Conservation (phyloP, 2,888 invertebrate species). For the Kuschelorhynchus macadamiae region DNA sequence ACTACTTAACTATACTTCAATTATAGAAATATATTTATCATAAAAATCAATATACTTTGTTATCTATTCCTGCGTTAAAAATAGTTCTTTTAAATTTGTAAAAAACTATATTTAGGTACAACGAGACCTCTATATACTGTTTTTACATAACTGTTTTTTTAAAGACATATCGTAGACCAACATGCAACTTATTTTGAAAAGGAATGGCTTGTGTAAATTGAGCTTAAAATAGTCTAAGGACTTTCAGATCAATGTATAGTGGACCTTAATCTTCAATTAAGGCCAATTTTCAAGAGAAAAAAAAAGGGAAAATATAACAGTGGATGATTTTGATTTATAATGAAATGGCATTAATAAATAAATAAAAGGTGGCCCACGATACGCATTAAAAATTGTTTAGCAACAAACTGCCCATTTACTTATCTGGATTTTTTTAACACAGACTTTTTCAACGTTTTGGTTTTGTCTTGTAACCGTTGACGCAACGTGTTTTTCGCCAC, state of each 20-base stretch:
- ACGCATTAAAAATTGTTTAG: neutral
- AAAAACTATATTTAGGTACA: conserved; percentile 35
- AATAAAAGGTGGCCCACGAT: no score
- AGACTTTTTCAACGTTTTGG: conserved; percentile 49
- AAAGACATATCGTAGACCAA: no score
- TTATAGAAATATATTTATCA: conserved; percentile 20
- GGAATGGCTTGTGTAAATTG: no score
- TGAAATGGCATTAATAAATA: no score
- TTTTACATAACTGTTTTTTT: no score
- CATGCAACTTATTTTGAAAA: no score
- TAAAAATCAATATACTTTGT: conserved; percentile 11
- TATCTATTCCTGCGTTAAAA: conserved; percentile 18
- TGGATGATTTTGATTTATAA: no score
- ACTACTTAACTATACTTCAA: neutral
- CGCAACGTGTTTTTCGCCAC: conserved; percentile 42
- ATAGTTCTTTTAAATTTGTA: conserved; percentile 28
- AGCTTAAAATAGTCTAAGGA: no score
- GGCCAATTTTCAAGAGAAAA: no score
- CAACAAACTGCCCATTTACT: neutral
- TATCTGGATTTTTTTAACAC: conserved; percentile 34
- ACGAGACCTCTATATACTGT: conserved; percentile 19
- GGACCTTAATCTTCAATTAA: no score
- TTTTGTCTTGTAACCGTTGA: conserved; percentile 54
- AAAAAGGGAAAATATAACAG: no score
- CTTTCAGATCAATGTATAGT: no score